Evolutionary conservation across 2,797 vertebrate species (phyloP).

Genomic region (Cichlasoma orientale): DNA sequence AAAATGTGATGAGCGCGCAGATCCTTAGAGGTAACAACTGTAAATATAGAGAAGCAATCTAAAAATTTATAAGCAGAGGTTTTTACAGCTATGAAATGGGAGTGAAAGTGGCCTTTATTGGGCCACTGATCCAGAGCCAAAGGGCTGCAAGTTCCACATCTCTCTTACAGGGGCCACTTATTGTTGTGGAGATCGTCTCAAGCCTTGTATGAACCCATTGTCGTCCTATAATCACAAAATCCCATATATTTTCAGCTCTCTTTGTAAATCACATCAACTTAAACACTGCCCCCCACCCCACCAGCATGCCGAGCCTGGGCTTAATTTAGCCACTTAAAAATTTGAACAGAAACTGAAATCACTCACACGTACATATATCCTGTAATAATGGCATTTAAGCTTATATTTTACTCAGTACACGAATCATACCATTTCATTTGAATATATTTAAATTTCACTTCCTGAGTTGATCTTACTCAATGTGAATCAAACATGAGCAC

Average conservation of each 20-base stretch:
- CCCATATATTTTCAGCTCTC: constrained; percentile 21
- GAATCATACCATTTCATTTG: constrained; percentile 23
- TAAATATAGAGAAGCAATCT: constrained; percentile 44
- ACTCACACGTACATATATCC: constrained; percentile 2
- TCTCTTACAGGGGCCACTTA: constrained; percentile 10
- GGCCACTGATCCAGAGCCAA: constrained; percentile 36
- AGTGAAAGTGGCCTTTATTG: constrained; percentile 37
- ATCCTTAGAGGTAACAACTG: constrained; percentile 51
- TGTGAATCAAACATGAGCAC: constrained; percentile 36
- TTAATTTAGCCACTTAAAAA: constrained; percentile 8
- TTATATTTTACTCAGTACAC: constrained; percentile 5
- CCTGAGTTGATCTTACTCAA: constrained; percentile 70
- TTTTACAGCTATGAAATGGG: constrained; percentile 68
- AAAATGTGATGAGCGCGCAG: constrained; percentile 32
- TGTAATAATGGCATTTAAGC: constrained; percentile 1
- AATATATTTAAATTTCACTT: constrained; percentile 58
- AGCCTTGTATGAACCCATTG: constrained; percentile 13
- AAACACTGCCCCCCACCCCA: background rate
- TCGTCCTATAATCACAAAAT: constrained; percentile 22
- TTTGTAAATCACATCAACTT: constrained; percentile 8
- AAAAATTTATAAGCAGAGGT: constrained; percentile 54
- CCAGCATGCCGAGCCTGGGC: background rate
- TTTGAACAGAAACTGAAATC: background rate
- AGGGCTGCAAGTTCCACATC: constrained; percentile 21
- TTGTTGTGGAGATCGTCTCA: constrained; percentile 17